Conservation (phyloP, 2,888 invertebrate species). For the Tetrapedia diversipes region DNA sequence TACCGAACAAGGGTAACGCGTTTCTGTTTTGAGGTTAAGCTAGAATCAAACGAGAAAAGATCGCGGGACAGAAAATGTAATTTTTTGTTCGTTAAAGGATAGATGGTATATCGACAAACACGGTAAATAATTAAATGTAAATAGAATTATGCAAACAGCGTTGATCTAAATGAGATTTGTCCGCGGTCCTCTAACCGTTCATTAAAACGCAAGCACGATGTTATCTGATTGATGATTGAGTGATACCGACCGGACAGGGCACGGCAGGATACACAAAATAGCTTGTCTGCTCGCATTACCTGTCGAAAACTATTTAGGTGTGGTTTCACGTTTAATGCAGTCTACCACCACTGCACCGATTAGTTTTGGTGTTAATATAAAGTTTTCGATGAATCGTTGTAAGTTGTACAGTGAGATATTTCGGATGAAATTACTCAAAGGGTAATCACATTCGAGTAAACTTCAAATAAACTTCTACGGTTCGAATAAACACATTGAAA, state of each 20-base stretch:
- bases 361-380: slow-evolving; percentile 36
- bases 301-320: slow-evolving; percentile 53
- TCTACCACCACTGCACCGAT: slow-evolving; percentile 29
- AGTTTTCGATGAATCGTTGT: slow-evolving; percentile 14
- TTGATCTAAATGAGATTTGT: slow-evolving; percentile 37
- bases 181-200: slow-evolving; percentile 35
- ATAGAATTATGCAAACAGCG: slow-evolving; percentile 9
- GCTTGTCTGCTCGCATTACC: slow-evolving; percentile 48
- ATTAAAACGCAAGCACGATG: slow-evolving; percentile 37
- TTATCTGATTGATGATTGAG: slow-evolving; percentile 54
- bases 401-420: background rate
- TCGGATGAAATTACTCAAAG: background rate
- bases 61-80: background rate
- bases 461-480: background rate
- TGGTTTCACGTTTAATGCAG: slow-evolving; percentile 49
- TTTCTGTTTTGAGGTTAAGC: slow-evolving; percentile 11
- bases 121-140: slow-evolving; percentile 19
- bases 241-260: slow-evolving; percentile 64
- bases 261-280: slow-evolving; percentile 70
- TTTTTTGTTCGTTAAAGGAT: background rate
- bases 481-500: background rate
- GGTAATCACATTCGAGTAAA: background rate
- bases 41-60: background rate
- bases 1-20: slow-evolving; percentile 4
- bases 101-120: background rate